Base-by-base conservation (phyloP, 2,113 vertebrate species). In the Bathybates hornii region DNA sequence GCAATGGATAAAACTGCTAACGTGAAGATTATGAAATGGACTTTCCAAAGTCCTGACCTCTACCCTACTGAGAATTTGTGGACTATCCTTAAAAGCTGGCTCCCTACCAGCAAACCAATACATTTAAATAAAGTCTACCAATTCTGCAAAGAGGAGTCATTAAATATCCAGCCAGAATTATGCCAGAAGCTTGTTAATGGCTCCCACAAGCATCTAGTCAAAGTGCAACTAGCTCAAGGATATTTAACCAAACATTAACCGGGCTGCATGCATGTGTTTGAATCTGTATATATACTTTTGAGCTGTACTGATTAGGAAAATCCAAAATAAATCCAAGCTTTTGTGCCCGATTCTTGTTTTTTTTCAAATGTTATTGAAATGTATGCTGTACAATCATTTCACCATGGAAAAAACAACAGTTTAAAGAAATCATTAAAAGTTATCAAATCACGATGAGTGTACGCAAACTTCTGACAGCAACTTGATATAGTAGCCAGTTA, bases 331-430 rank as follows among this genome's bases (percentile, higher is more conserved):
- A 36, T 36, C 10, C 21, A 27, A 27, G 24, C 54, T 21, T 66
- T 38, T 38, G 61, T 12, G 17, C 34, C 1, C 0, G 6, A 66
- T 66, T 66, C 10, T 66, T 63, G 2, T 0, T 63, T 61, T 9
- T 29, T 43, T 12, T 48, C 16, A 34, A 36, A 36, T 36, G 17
- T 7, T 63, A 36, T 36, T 63, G 7, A 66, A n/a, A 66, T 38
- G 61, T n/a, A 7, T 36, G 61, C 17, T n/a, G 61, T 38, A 13
- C 19, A 38, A 3, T 13, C 3, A 38, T 38, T 66, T 66, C 34
- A 66, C 19, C 19, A 5, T 7, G 61, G 6, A n/a, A 66, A 66
- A 66, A 66, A n/a, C 6, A 63, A 38, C 11, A 41, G 34, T 38
- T 68, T 21, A 38, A 38, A 68, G 34, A 41, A 21, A 68, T 68